Base-by-base conservation (phyloP, 2,113 vertebrate species). In the Balaenoptera acutorostrata region DNA sequence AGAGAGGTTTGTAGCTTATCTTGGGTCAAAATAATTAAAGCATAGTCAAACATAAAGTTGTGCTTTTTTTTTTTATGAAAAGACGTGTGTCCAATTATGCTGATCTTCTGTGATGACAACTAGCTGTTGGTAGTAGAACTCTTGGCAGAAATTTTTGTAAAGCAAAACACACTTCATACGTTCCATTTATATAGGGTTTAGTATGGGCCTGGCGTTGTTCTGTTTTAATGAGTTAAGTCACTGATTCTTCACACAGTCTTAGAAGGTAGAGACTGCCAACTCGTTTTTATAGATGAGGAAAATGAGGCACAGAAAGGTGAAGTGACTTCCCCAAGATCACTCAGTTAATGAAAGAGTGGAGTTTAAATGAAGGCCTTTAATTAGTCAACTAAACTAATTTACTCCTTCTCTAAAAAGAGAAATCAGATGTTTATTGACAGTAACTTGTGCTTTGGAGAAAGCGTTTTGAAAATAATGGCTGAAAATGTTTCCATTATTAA, bases 381-480 rank as follows among this genome's bases (percentile, higher is more conserved):
- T 87, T 8, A 75, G 20, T 78, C 61, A 78, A 52, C 39, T 46
- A 63, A 90, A 64, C 29, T 39, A 41, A 57, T 71, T 57, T n/a
- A 49, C 23, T 84, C 66, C 33, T 82, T 84, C 75, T 81, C 23
- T 64, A 83, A 90, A 83, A 55, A 66, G n/a, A 69, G 77, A 80
- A 55, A 80, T 80, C 23, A 36, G 29, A 63, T 93, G 31, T 29
- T 90, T 82, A 92, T 88, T 83, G 36, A 59, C 66, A 88, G 49
- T 89, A 66, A 59, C 44, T 74, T 55, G 36, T 93, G 31, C 36
- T 93, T 36, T 41, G 36, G 8, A 95, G 44, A 94, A 88, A 84
- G 33, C 31, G 71, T 95, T 95, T 93, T 80, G 39, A 80, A 94
- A 93, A 86, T 68, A 90, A 89, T 83, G 66, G 14, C 46, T 75